Evolutionary conservation across 2,797 vertebrate species (phyloP).

Genomic region (Scolopax rusticola): DNA sequence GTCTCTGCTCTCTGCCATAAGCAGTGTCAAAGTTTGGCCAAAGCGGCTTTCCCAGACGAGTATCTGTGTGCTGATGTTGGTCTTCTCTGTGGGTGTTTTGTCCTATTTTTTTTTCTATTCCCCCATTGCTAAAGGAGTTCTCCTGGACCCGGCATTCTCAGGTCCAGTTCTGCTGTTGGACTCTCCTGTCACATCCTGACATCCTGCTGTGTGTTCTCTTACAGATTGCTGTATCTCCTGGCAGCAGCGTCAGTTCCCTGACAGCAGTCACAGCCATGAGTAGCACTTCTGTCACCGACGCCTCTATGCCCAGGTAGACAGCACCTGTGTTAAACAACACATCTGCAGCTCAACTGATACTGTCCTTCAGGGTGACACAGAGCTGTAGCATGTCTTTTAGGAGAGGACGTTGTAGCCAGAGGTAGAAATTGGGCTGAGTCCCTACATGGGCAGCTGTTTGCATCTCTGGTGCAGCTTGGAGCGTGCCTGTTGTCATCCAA

Average conservation of each 20-base stretch:
- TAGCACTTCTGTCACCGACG: conserved; percentile 86
- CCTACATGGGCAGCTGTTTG: background rate
- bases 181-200: background rate
- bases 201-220: background rate
- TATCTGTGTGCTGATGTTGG: too few species aligned
- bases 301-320: conserved; percentile 84
- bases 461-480: background rate
- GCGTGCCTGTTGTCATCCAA: background rate
- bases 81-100: background rate
- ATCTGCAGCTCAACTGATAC: background rate
- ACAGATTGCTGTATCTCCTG: conserved; percentile 90
- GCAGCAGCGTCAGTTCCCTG: conserved; percentile 91
- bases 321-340: background rate
- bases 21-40: background rate
- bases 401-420: background rate
- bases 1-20: background rate
- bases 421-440: background rate
- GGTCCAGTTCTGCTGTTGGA: background rate
- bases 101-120: background rate
- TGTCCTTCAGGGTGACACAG: background rate
- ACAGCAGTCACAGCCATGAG: conserved; percentile 92
- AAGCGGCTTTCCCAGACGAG: background rate
- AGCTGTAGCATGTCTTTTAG: background rate
- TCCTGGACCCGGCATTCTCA: background rate
- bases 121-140: background rate